Evolutionary conservation across 2,113 vertebrate genomes (phyloP), one percentile per base, ranked within the genome.

Genomic region (Anguilla rostrata): DNA sequence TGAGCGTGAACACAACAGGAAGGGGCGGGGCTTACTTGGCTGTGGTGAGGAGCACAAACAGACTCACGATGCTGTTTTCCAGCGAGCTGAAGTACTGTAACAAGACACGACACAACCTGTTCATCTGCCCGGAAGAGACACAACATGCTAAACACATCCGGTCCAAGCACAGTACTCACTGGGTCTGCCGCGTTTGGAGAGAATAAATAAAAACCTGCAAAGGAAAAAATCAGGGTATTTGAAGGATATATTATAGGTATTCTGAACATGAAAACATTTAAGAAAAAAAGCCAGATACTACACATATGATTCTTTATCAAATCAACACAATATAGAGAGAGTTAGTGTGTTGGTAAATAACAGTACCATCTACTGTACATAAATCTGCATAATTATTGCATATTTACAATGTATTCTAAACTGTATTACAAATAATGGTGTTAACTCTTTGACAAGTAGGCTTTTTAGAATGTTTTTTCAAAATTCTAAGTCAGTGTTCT

Each of bases 11-110:
- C 4, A 22, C 22, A 71, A 34, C 7, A 41, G 18, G 39, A 14
- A 39, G 18, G 39, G 78, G 39, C 12, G 4, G 14, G 5, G 6
- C 98, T 97, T 95, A 99, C 98, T 99, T 99, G 91, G 98, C 98
- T 83, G 98, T 99, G 87, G 98, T 99, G 92, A 99, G 92, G 84
- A 99, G 96, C 86, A 99, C 98, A 0, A 99, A 99, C 84, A 99
- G 95, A 91, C 97, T 99, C 92, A 99, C 95, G 0, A 99, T 95
- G 94, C 98, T 99, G 96, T 97, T 97, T 94, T 99, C 98, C 91
- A 99, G 93, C 66, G 97, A 98, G 92, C 86, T 98, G 93, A 99
- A 99, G 94, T 99, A 99, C 98, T 99, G 93, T 0, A 89, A 91
- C 43, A 78, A 92, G 83, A 91, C 34, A 34, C 34, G 34, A 66